Conservation (phyloP, 2,113 vertebrate genomes). For the Gobio gobio region DNA sequence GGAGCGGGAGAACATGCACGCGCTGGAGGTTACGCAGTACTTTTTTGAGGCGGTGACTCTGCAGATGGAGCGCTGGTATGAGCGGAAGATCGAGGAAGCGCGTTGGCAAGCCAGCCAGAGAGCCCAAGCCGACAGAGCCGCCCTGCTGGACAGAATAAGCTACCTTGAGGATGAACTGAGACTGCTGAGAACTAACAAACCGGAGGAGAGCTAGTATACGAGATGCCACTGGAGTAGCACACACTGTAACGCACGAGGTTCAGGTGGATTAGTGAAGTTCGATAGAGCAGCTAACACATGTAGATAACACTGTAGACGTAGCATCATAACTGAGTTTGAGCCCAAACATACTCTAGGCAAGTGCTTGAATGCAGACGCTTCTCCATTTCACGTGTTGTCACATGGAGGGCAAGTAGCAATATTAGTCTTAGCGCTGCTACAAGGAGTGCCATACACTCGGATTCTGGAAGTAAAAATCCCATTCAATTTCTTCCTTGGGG, state of each 20-base stretch:
- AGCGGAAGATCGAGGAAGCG: conserved; percentile 92
- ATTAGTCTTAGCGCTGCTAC: neutral
- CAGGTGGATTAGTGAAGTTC: neutral
- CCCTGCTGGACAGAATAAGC: conserved; percentile 83
- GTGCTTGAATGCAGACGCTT: neutral
- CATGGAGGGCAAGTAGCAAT: neutral
- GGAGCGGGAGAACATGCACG: conserved; percentile 80
- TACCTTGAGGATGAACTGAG: conserved; percentile 89
- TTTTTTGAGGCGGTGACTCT: conserved; percentile 94
- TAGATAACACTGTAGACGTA: neutral
- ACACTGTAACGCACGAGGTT: neutral
- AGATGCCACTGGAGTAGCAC: neutral
- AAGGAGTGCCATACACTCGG: too few species aligned
- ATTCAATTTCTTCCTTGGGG: too few species aligned
- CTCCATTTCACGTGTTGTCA: too few species aligned
- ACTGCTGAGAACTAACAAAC: conserved; percentile 82
- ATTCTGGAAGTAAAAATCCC: too few species aligned
- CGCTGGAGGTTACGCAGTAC: conserved; percentile 92
- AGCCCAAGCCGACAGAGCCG: conserved; percentile 84
- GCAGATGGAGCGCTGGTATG: conserved; percentile 98
- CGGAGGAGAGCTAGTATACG: conserved; percentile 78
- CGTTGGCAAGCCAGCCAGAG: conserved; percentile 84
- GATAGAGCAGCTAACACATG: neutral
- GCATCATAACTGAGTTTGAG: neutral
- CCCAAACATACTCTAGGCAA: neutral